Evolutionary conservation across 2,797 vertebrate species (phyloP).

Genomic region (Pangasius krempfi): DNA sequence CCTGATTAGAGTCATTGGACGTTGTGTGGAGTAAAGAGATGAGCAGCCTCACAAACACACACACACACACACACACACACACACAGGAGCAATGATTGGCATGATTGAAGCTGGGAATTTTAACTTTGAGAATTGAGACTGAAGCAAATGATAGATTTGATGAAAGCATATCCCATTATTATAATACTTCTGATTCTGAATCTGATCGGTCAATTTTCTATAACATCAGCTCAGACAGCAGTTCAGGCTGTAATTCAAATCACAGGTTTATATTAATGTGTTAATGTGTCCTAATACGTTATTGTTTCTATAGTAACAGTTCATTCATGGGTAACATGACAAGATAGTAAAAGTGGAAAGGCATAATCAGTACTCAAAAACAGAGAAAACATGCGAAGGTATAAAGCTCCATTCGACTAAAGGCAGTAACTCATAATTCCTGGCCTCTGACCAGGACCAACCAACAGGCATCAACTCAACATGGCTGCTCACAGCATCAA

Average conservation of each 20-base stretch:
- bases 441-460: neutral
- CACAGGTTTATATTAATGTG: neutral
- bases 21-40: neutral
- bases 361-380: neutral
- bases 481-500: no score
- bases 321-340: no score
- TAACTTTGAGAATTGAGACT: neutral
- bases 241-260: neutral
- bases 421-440: neutral
- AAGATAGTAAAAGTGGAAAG: neutral
- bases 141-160: neutral
- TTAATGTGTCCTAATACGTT: neutral
- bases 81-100: conserved; percentile 27
- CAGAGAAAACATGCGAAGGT: neutral
- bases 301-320: neutral
- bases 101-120: neutral
- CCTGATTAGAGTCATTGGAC: conserved; percentile 42
- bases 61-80: conserved; percentile 4
- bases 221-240: neutral
- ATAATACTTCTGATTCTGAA: neutral
- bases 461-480: neutral
- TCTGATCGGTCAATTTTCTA: neutral
- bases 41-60: neutral
- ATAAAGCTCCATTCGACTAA: neutral
- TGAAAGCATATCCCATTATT: neutral